Conservation (phyloP, 2,797 vertebrate genomes). For the Parambassis ranga region DNA sequence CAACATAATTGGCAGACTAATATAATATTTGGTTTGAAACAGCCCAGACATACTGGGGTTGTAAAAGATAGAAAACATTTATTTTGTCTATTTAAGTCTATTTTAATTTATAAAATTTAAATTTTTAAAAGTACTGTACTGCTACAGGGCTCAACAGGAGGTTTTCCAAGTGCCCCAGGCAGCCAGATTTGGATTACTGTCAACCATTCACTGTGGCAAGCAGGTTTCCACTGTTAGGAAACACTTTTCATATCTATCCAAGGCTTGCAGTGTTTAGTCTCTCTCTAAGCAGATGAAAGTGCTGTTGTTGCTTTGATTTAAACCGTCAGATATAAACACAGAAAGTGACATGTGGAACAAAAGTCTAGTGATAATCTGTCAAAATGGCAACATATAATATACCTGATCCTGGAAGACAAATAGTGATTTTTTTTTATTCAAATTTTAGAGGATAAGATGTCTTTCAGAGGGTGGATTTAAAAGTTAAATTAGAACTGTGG, state of each 20-base stretch:
- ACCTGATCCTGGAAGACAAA: not conserved
- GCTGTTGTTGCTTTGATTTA: not conserved
- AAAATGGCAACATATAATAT: too few relatives aligned
- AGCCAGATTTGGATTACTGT: conserved; percentile 18
- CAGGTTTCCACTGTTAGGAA: not conserved
- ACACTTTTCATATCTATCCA: not conserved
- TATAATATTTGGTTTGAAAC: conserved; percentile 3
- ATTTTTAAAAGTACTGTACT: too few relatives aligned
- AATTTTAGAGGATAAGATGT: too few relatives aligned
- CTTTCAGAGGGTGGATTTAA: not conserved
- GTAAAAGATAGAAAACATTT: not conserved
- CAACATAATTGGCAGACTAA: not conserved
- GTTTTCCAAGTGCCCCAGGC: not conserved
- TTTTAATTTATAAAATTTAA: too few relatives aligned
- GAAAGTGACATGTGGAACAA: not conserved
- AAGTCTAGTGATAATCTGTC: not conserved
- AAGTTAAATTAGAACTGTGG: not conserved
- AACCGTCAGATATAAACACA: not conserved
- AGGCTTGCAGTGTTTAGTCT: not conserved
- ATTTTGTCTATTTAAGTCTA: not conserved
- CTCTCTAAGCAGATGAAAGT: not conserved
- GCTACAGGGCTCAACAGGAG: not conserved
- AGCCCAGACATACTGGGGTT: not conserved
- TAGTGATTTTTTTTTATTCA: not conserved
- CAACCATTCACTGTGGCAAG: not conserved